Conservation (phyloP, 2,113 vertebrate genomes). For the Sprattus sprattus region DNA sequence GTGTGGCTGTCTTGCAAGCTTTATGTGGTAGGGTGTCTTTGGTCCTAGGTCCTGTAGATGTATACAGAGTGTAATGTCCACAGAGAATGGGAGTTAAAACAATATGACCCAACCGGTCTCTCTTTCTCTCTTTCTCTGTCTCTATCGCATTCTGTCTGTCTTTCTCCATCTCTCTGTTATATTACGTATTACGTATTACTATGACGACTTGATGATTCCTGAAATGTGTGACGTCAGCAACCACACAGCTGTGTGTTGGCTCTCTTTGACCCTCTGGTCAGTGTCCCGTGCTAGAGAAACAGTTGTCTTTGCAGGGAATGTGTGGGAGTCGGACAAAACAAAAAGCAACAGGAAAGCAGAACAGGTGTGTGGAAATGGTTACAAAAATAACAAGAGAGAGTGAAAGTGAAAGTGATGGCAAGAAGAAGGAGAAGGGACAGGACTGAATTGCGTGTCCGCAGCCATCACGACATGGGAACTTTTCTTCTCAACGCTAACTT, state of each 20-base stretch:
- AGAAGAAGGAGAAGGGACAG: background rate
- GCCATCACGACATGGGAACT: too few relatives aligned
- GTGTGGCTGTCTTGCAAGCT: too few relatives aligned
- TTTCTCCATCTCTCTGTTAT: too few relatives aligned
- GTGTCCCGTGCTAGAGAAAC: background rate
- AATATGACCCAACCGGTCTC: background rate
- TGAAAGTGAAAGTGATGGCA: constrained; percentile 27
- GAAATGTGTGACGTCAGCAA: background rate
- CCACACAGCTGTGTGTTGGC: background rate
- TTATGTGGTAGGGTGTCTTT: too few relatives aligned
- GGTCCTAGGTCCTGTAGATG: too few relatives aligned
- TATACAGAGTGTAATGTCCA: too few relatives aligned
- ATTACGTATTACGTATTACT: too few relatives aligned
- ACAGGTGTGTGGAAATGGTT: background rate
- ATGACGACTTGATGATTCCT: too few relatives aligned
- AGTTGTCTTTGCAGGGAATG: background rate
- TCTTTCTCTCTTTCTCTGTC: background rate
- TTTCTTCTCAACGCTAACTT: too few relatives aligned
- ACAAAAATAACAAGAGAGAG: background rate
- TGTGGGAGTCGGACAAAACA: background rate
- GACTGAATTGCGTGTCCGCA: background rate
- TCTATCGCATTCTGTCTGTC: background rate
- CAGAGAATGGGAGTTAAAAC: too few relatives aligned
- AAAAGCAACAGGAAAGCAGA: background rate
- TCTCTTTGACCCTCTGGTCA: background rate